Conservation (phyloP, 1,140 invertebrate genomes). For the Muscidifurax raptorellus region DNA sequence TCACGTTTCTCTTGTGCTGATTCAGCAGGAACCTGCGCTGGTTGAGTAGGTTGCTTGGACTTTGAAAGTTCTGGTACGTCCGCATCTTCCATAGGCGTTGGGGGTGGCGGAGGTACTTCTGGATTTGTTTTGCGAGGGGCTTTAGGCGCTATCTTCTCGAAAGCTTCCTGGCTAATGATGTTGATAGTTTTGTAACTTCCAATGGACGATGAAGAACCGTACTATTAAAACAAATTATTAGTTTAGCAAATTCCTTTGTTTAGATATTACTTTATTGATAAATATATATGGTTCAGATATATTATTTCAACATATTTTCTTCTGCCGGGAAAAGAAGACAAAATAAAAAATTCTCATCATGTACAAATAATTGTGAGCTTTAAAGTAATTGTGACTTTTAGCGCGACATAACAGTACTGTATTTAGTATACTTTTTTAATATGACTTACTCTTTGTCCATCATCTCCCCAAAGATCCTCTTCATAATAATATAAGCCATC, state of each 20-base stretch:
- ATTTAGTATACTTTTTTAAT: not conserved
- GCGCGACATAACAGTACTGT: not conserved
- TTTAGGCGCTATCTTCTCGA: conserved; percentile 86
- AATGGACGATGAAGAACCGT: conserved; percentile 70
- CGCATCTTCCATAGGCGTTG: conserved; percentile 73
- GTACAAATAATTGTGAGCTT: not conserved
- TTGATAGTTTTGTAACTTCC: conserved; percentile 90
- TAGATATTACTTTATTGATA: not conserved
- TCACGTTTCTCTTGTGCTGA: conserved; percentile 65
- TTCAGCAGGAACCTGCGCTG: conserved; percentile 58
- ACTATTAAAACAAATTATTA: conserved; percentile 57
- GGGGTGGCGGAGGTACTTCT: conserved; percentile 87
- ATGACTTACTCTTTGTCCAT: conserved; percentile 67
- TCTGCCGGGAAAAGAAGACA: conserved; percentile 75
- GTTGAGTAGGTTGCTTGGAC: conserved; percentile 24
- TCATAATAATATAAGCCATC: conserved; percentile 97
- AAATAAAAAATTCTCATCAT: conserved; percentile 67
- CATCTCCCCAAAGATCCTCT: conserved; percentile 87
- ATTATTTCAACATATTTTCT: conserved; percentile 56
- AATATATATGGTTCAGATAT: conserved; percentile 49
- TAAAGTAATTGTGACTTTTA: not conserved
- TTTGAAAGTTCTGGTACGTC: conserved; percentile 58
- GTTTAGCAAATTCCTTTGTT: conserved; percentile 12
- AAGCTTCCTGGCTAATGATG: conserved; percentile 91
- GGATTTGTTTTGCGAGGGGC: conserved; percentile 80